These are phyloP conservation scores for Pteropus alecto DNA, from an alignment of 2,113 vertebrate genomes.

Conservation along the genomic window DNA sequence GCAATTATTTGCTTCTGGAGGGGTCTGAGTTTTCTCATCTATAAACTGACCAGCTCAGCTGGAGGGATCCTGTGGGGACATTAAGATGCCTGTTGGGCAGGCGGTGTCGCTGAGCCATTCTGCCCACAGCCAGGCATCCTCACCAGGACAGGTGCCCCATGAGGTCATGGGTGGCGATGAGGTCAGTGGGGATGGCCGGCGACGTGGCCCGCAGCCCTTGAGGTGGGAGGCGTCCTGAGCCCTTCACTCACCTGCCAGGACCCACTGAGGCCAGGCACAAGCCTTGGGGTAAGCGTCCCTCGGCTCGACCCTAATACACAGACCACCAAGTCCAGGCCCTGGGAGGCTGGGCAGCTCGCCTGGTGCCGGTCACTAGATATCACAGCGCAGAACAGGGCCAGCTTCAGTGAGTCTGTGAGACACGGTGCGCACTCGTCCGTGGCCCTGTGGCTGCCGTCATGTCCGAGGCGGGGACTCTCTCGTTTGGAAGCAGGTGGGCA, in stretches of 20 bases:
- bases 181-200: rapidly evolving
- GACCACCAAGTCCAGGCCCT: rapidly evolving
- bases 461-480: neutral
- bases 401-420: neutral
- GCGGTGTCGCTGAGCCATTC: neutral
- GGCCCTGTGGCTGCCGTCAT: rapidly evolving
- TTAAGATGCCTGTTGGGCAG: neutral
- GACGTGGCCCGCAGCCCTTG: neutral
- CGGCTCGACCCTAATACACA: rapidly evolving
- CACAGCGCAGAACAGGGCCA: rapidly evolving
- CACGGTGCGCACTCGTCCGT: rapidly evolving
- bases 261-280: neutral
- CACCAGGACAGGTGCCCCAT: rapidly evolving
- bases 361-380: rapidly evolving
- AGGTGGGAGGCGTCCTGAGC: rapidly evolving
- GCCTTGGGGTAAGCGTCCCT: neutral
- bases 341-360: rapidly evolving
- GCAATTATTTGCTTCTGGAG: rapidly evolving
- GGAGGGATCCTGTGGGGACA: rapidly evolving
- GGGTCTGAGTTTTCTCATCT: neutral
- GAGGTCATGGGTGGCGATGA: rapidly evolving
- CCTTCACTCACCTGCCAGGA: rapidly evolving
- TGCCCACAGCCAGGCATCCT: neutral
- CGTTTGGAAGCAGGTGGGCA: rapidly evolving
- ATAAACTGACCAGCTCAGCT: neutral